phyloP scores from a whole-genome alignment of 2,113 vertebrate genomes.

The Cacatua alba region DNA sequence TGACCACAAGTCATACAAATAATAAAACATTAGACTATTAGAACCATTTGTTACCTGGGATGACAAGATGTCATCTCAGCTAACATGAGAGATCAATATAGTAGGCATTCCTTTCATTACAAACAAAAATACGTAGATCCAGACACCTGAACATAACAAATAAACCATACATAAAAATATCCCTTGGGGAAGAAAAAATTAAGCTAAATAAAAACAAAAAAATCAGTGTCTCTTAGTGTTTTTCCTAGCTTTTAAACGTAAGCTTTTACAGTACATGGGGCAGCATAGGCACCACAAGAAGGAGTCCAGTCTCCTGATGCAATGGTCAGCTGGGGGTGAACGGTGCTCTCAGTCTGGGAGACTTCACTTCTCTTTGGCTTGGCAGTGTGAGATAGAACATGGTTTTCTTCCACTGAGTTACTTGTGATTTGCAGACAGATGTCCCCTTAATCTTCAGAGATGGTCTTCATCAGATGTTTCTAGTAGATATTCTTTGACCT shows the following conservation, averaged over 20 bases:
- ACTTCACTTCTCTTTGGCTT: background rate
- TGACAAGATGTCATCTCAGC: background rate
- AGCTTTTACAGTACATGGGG: background rate
- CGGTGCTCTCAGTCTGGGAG: background rate
- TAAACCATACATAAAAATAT: background rate
- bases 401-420: background rate
- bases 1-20: background rate
- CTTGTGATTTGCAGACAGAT: slow-evolving; percentile 31
- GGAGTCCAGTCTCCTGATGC: accelerated
- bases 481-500: slow-evolving; percentile 28
- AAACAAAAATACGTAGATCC: background rate
- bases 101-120: background rate
- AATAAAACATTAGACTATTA: background rate
- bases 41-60: background rate
- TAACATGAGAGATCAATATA: background rate
- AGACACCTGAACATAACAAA: background rate
- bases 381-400: background rate
- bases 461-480: background rate
- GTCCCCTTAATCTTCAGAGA: slow-evolving; percentile 18
- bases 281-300: background rate
- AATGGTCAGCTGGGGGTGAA: background rate
- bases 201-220: background rate
- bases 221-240: background rate
- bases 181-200: background rate
- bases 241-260: background rate